phyloP scores from a whole-genome alignment of 2,797 vertebrate species.

The Luscinia megarhynchos region DNA sequence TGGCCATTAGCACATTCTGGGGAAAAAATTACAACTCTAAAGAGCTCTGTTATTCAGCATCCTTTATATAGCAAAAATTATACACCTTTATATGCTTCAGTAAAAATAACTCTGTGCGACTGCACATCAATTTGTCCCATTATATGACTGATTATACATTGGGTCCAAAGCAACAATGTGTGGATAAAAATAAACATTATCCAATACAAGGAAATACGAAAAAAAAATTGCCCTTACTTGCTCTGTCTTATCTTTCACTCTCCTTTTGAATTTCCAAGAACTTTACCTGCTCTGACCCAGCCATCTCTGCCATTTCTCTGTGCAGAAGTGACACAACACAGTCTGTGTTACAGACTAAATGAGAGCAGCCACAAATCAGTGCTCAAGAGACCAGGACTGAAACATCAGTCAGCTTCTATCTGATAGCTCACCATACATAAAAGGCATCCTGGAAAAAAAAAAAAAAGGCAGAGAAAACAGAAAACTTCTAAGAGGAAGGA shows the following conservation, averaged over 20 bases:
- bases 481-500: background rate
- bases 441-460: background rate
- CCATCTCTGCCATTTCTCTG: background rate
- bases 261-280: background rate
- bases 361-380: background rate
- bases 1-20: slow-evolving; percentile 15
- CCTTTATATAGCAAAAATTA: slow-evolving; percentile 29
- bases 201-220: background rate
- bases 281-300: background rate
- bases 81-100: background rate
- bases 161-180: background rate
- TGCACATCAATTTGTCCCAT: background rate
- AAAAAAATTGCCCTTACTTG: background rate
- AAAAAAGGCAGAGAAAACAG: background rate
- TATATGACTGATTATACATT: background rate
- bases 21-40: background rate
- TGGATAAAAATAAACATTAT: background rate
- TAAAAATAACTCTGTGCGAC: slow-evolving; percentile 31
- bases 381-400: background rate
- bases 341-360: background rate
- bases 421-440: background rate
- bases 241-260: background rate
- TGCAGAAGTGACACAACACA: background rate
- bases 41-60: slow-evolving; percentile 17
- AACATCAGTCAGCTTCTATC: background rate